phyloP scores from a whole-genome alignment of 2,113 vertebrate species.

The Sylvia atricapilla region DNA sequence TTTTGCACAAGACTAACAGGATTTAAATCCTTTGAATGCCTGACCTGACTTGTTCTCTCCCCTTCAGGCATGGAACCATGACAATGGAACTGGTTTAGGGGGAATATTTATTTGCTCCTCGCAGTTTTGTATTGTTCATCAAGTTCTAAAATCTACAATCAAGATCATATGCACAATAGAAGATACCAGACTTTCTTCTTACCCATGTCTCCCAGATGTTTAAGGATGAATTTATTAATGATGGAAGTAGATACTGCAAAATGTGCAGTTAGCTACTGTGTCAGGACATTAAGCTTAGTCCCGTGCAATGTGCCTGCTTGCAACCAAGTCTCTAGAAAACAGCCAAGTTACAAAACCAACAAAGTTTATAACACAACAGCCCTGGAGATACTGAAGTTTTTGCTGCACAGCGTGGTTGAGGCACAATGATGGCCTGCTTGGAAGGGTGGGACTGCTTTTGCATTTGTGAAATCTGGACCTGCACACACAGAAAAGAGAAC shows the following conservation, averaged over 20 bases:
- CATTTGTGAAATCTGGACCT: not conserved
- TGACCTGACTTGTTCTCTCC: not conserved
- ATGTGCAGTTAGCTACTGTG: not conserved
- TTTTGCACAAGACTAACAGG: fast-evolving
- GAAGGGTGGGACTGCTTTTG: not conserved
- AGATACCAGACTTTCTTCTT: not conserved
- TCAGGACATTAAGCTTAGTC: not conserved
- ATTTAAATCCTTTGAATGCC: not conserved
- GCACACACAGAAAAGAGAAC: not conserved
- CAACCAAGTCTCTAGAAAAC: not conserved
- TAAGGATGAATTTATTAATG: not conserved
- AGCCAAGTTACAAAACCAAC: not conserved
- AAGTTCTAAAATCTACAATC: not conserved
- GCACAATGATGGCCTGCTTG: not conserved
- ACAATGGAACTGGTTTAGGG: not conserved
- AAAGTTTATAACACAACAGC: not conserved
- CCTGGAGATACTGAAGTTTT: fast-evolving
- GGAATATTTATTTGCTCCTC: not conserved
- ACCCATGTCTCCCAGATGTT: not conserved
- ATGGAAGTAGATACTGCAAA: not conserved
- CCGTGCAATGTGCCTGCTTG: not conserved
- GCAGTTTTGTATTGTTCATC: not conserved
- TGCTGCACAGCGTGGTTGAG: not conserved
- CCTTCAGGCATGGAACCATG: not conserved
- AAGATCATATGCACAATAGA: not conserved